Conservation (phyloP, 2,888 invertebrate species). For the Lamellibrachia satsuma region DNA sequence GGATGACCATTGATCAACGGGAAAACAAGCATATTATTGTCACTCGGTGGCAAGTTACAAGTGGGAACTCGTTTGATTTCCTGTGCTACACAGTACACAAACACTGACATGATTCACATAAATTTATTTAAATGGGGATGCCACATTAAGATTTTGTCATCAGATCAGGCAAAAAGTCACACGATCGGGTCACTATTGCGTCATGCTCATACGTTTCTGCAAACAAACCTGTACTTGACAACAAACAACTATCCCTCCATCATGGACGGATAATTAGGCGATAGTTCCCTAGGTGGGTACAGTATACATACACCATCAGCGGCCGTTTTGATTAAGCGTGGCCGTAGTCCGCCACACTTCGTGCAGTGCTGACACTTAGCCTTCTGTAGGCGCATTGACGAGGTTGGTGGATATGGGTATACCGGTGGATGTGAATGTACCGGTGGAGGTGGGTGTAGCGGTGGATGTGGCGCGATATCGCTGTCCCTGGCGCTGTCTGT, state of each 20-base stretch:
- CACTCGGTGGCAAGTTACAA: not conserved
- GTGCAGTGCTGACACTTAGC: not conserved
- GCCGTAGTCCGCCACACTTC: not conserved
- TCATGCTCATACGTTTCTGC: not conserved
- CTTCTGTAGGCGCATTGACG: not conserved
- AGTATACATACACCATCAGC: not conserved
- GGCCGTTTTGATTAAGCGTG: not conserved
- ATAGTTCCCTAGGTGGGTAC: not conserved
- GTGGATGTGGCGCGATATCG: not conserved
- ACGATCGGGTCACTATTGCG: not conserved
- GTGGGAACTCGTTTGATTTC: not conserved
- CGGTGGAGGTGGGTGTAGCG: not conserved
- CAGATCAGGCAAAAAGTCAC: too few relatives aligned
- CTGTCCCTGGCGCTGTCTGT: too few relatives aligned
- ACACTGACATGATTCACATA: not conserved
- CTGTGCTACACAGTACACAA: not conserved
- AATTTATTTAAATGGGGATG: not conserved
- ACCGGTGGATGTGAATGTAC: not conserved
- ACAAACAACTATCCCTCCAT: not conserved
- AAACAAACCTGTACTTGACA: not conserved
- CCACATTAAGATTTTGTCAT: not conserved
- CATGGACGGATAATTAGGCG: not conserved
- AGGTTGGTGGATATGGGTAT: not conserved
- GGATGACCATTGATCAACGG: not conserved
- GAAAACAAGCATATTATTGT: not conserved